Base-by-base conservation (phyloP, 2,797 vertebrate genomes). In the Crenichthys baileyi region DNA sequence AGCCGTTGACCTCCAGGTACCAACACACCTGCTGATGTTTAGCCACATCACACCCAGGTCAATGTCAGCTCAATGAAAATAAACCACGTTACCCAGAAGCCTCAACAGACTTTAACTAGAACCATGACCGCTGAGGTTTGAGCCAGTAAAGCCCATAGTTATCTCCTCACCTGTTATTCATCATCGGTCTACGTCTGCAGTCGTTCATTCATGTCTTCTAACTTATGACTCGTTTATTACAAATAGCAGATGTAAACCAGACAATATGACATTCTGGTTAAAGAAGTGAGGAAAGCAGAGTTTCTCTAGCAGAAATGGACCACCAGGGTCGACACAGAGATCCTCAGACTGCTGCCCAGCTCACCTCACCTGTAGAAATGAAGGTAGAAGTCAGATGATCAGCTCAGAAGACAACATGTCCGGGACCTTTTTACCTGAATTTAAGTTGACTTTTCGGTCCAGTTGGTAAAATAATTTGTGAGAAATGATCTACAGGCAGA, bases 1-100 rank as follows among this genome's bases (percentile, higher is more conserved):
- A 70, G 51, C 60, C 29, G 26, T 46, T 7, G 77, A 73, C 80
- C 77, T 74, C 44, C 18, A 92, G 92, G 90, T 91, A 89, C 26
- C 39, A 68, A 1, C 24, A 39, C 4, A 8, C 16, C 29, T 58
- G 22, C 36, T 41, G 12, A 16, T 60, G 46, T 31, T 53, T 12
- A 51, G 31, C 11, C 48, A 5, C 15, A 2, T 29, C 39, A 18
- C 16, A n/a, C 44, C 24, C 5, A 44, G 56, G 51, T n/a, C 13
- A 4, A 44, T 31, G 31, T 31, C 2, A 31, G 56, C 0, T 60
- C 5, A 48, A 2, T 65, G 50, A 16, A 18, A 26, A 22, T 2
- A 16, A n/a, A 50, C 46, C 46, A 58, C 72, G 39, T 16, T 60
- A 46, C 73, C n/a, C 56, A 48, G 41, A 44, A 48, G 16, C 15